Conservation (phyloP, 2,888 invertebrate species). For the Hyalella azteca region DNA sequence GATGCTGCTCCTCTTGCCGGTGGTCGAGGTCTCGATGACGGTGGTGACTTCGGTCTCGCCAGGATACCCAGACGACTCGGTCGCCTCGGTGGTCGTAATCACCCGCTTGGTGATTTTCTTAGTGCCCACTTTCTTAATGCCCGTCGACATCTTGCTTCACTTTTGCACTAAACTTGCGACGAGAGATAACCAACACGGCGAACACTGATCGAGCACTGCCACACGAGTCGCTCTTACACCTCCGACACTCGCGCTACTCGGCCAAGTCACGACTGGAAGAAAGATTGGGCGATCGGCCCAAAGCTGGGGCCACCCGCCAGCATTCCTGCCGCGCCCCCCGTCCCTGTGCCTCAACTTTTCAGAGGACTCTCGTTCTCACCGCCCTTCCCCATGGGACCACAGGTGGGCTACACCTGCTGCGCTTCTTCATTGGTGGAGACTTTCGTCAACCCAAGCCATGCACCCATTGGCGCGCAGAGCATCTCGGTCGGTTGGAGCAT, state of each 20-base stretch:
- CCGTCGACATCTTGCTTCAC: constrained; percentile 25
- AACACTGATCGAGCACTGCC: neutral
- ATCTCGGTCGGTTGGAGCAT: too few species aligned
- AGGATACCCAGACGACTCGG: constrained; percentile 34
- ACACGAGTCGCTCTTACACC: neutral
- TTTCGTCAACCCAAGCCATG: neutral
- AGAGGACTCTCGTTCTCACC: neutral
- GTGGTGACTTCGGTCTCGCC: constrained; percentile 38
- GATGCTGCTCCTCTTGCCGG: constrained; percentile 43
- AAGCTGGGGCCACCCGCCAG: neutral
- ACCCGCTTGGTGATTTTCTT: constrained; percentile 45
- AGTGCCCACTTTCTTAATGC: constrained; percentile 38
- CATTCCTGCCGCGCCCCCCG: neutral
- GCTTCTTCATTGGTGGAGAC: neutral
- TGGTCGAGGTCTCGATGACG: constrained; percentile 35
- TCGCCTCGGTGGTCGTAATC: constrained; percentile 42
- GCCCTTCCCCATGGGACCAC: neutral
- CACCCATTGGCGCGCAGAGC: neutral
- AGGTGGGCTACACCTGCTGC: neutral
- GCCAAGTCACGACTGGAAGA: constrained; percentile 26
- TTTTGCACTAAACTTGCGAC: neutral
- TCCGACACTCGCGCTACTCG: neutral
- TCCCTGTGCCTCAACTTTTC: neutral
- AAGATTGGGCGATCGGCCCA: too few species aligned
- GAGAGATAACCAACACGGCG: neutral